Evolutionary conservation across 2,888 invertebrate species (phyloP).

Genomic region (Tineola bisselliella): DNA sequence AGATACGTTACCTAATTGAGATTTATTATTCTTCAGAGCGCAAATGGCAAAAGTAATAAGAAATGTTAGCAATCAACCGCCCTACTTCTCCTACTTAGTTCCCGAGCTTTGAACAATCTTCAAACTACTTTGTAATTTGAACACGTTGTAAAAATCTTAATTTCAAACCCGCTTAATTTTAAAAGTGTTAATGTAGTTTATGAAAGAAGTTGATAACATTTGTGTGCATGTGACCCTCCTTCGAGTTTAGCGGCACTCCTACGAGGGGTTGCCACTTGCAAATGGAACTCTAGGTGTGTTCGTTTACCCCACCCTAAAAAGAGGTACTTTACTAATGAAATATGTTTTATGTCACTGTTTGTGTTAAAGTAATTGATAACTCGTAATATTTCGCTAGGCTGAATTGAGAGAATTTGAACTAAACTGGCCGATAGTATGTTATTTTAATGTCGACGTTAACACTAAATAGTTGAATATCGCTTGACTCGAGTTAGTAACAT

Average conservation of each 20-base stretch:
- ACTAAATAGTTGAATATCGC: not conserved
- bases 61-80: too few relatives aligned
- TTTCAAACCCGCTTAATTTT: too few relatives aligned
- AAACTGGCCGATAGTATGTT: not conserved
- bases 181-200: too few relatives aligned
- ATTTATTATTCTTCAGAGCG: too few relatives aligned
- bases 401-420: not conserved
- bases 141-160: too few relatives aligned
- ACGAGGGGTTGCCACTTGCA: not conserved
- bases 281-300: not conserved
- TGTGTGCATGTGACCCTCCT: not conserved
- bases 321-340: not conserved
- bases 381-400: not conserved
- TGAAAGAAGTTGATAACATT: not conserved
- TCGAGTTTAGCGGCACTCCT: not conserved
- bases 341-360: not conserved
- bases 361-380: not conserved
- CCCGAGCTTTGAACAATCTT: too few relatives aligned
- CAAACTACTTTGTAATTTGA: too few relatives aligned
- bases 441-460: not conserved
- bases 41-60: too few relatives aligned
- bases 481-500: not conserved
- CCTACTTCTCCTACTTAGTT: too few relatives aligned
- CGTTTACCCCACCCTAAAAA: not conserved
- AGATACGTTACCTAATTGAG: too few relatives aligned